A percentile compares a stretch with the other conserved stretches of the same genome.
phyloP scores from a whole-genome alignment of 2,797 vertebrate genomes.

The Yasuhikotakia modesta region DNA sequence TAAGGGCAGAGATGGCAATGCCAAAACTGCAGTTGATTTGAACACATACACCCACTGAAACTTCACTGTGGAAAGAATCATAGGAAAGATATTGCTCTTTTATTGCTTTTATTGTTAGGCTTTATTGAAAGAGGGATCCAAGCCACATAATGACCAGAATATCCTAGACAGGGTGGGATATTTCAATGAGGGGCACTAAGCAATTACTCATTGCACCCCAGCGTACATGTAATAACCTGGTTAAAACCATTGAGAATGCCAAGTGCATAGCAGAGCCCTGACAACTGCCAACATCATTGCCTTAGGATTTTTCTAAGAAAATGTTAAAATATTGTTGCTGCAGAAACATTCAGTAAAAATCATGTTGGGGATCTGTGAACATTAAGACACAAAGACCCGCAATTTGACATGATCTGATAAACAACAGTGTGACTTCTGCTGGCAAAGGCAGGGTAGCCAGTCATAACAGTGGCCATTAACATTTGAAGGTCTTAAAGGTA shows the following conservation, averaged over 20 bases:
- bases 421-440: too few species aligned
- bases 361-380: too few species aligned
- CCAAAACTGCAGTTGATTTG: neutral
- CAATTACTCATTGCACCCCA: neutral
- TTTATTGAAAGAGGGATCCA: neutral
- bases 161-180: neutral
- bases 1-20: neutral
- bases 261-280: too few species aligned
- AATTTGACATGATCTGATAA: too few species aligned
- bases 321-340: too few species aligned
- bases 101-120: neutral
- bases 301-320: too few species aligned
- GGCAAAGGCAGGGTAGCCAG: too few species aligned
- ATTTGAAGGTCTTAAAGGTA: neutral
- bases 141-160: neutral
- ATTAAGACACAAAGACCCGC: too few species aligned
- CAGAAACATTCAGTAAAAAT: too few species aligned
- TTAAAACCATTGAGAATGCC: too few species aligned
- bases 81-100: neutral
- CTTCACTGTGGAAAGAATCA: neutral
- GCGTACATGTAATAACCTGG: too few species aligned
- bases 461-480: conserved; percentile 1
- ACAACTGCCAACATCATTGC: too few species aligned
- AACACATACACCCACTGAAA: neutral
- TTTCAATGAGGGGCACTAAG: neutral